These are phyloP conservation scores for Greenwoodochromis staneri DNA, from an alignment of 2,113 vertebrate genomes.

Conservation along the genomic window DNA sequence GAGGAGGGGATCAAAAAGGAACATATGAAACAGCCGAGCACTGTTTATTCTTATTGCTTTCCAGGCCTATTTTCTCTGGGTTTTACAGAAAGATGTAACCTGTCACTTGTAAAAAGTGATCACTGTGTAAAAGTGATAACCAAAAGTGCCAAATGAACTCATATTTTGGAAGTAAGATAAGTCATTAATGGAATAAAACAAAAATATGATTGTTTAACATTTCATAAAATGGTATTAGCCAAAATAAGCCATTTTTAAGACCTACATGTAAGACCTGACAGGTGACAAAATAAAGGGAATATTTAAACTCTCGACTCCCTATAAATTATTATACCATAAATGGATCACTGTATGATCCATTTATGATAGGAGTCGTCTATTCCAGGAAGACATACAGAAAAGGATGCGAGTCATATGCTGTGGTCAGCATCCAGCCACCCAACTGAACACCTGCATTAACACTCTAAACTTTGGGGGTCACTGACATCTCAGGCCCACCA, in stretches of 20 bases:
- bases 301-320: rapidly evolving
- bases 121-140: background rate
- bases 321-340: background rate
- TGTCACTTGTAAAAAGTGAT: background rate
- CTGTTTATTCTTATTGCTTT: background rate
- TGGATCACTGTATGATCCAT: background rate
- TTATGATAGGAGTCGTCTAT: rapidly evolving
- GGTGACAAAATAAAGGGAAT: background rate
- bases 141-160: background rate
- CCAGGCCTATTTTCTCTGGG: background rate
- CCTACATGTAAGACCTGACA: background rate
- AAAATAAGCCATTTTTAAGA: background rate
- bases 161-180: background rate
- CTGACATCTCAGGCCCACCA: background rate
- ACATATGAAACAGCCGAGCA: background rate
- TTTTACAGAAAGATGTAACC: background rate
- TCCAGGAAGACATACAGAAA: background rate
- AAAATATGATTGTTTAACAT: background rate
- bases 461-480: background rate
- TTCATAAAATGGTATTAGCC: background rate
- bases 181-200: background rate
- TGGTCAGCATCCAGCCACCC: background rate
- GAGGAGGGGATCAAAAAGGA: background rate
- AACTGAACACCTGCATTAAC: background rate
- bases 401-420: background rate